Base-by-base conservation (phyloP, 2,888 invertebrate genomes). In the Drosophila vallismaia region DNA sequence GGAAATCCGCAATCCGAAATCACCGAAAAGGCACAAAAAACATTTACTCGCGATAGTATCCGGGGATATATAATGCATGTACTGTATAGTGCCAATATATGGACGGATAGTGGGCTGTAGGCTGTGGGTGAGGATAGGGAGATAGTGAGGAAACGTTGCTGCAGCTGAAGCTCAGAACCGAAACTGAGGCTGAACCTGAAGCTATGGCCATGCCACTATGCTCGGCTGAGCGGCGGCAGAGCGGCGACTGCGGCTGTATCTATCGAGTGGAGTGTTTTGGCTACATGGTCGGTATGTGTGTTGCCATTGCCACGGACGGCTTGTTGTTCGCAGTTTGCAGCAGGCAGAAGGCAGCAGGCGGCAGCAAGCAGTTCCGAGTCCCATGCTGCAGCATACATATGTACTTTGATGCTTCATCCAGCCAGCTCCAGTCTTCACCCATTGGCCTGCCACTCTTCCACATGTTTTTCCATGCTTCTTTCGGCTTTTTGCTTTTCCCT, bases 191-290 rank as follows among this genome's bases (percentile, higher is more conserved):
- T 71, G 56, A 73, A 66, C 46, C 55, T 53, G 66, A 46, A 71
- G 51, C 71, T 71, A 56, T 40, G 63, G 70, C 54, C 40, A 36
- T 58, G 51, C 70, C 71, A 68, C 69, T 55, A 68, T 58, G 72
- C 53, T 53, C 52, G 44, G 44, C 38, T 38, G 54, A 50, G 63
- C 49, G 38, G 26, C 50, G 48, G 52, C 63, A 69, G 68, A 70
- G 59, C 69, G 45, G 73, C 54, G 66, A 72, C 73, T 64, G 57
- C 75, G 64, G 60, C 56, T 76, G 72, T 77, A 79, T 88, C 81
- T 84, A 76, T 84, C 72, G 76, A 74, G 64, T 87, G 84, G 76
- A 74, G 64, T 87, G 84, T 83, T 88, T 86, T 83, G 88, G 75
- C 84, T 88, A 82, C 83, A 86, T 88, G 12, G 40, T 42, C 9